Base-by-base conservation (phyloP, 2,797 vertebrate species). In the Cossypha polioptera region DNA sequence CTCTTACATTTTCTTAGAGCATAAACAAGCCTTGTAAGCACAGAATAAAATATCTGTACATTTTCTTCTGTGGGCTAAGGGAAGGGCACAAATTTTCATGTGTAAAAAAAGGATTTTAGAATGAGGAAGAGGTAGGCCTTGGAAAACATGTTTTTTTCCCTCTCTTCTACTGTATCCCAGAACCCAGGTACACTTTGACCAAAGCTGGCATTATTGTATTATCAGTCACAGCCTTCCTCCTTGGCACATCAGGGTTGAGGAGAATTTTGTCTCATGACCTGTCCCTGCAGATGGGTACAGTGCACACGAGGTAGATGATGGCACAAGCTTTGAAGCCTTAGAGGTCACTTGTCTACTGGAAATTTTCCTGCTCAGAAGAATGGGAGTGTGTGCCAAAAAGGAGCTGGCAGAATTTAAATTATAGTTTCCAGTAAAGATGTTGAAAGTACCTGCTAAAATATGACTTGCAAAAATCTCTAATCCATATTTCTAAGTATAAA, bases 401-500 rank as follows among this genome's bases (percentile, higher is more conserved):
- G 58, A 74, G 51, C 76, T 88, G 94, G 91, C 86, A 83, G 62
- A 31, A 82, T 77, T 88, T 72, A 95, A 97, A 96, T 97, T 95
- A 90, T 16, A 75, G 92, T 76, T 97, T 96, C 95, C 93, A 92
- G 86, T 96, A 95, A 94, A 96, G 96, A 95, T 36, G 73, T 66
- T 59, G 61, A 86, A 92, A 96, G 94, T 66, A 95, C 86, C 88
- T 94, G 91, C 95, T 92, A 50, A 88, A 84, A 78, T 63, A 72
- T 86, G 38, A 78, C 76, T 90, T 83, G 89, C 95, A 90, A 84
- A 95, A 97, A 97, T 96, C 95, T 94, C 36, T 94, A 95, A 97
- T 97, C 95, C 91, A 10, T 94, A 95, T 94, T 97, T 96, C 96
- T 96, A 96, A 96, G 97, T 95, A 92, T 96, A 97, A 97, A 96